Evolutionary conservation across 2,888 invertebrate species (phyloP), one percentile per base, ranked within the genome.

Genomic region (Uropetala carovei): DNA sequence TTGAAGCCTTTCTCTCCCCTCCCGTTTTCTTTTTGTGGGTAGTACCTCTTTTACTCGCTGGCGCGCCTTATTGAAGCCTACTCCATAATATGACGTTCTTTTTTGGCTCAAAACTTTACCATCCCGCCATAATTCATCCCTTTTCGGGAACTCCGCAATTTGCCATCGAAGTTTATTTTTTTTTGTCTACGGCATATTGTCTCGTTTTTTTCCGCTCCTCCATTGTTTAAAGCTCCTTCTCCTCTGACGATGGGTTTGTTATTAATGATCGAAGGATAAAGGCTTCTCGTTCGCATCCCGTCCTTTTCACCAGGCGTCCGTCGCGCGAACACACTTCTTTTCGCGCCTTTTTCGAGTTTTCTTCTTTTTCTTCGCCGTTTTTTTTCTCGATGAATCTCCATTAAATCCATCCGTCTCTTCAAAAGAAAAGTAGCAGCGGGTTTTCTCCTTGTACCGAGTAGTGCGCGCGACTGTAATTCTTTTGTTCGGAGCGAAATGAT

Each of bases 401-500:
- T 43, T 43, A 43, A 43, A 43, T 43, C 43, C 43, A 43, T 43
- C 43, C 43, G 43, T 5, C 43, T 43, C 43, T 11, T 22, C 75
- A 3, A 43, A 43, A 43, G 5, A 43, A 75, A 75, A 75, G 27
- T 75, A 27, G 11, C 22, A 27, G 75, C 75, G 27, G 4, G 22
- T 13, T 5, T 27, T 75, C 75, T 27, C 22, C 22, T 27, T 75
- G 22, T 75, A n/a, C 75, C 27, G 43, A 43, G 43, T 5, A 5
- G 43, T 43, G 43, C 43, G 68, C n/a, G 18, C 68, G 75, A 43
- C 75, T 18, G 75, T 27, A 27, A 75, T 75, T 75, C 75, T 75
- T 75, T 75, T 75, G 75, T 75, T 75, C 75, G 11, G 27, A 75
- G 75, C 1, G 43, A 22, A 75, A 75, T 75, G 75, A 75, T 75